Evolutionary conservation across 1,140 invertebrate species (phyloP).

Genomic region (Gryon sp.): DNA sequence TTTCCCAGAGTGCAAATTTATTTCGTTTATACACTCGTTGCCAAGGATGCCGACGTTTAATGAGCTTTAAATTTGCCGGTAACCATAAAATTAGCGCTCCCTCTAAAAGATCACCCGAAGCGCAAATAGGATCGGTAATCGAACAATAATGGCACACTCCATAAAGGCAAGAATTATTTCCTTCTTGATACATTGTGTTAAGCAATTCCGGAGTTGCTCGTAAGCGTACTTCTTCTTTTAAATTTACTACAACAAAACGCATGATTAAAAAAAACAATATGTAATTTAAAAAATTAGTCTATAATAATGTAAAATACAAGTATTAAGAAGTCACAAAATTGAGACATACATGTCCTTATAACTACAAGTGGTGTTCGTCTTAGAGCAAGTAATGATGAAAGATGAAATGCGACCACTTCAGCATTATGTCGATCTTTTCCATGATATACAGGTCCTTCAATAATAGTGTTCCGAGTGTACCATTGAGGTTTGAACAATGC

Average conservation of each 20-base stretch:
- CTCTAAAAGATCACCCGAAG: conserved; percentile 84
- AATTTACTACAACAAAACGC: conserved; percentile 82
- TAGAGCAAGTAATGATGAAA: conserved; percentile 89
- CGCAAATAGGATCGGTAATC: conserved; percentile 89
- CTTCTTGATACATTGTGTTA: conserved; percentile 81
- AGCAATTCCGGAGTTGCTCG: conserved; percentile 84
- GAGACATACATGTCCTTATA: conserved; percentile 82
- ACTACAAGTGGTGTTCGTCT: conserved; percentile 89
- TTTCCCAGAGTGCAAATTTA: conserved; percentile 89
- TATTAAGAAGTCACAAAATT: not conserved
- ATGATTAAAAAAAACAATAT: conserved; percentile 6
- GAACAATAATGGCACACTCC: conserved; percentile 95
- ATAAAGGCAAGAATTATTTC: conserved; percentile 86
- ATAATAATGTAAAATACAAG: too few relatives aligned
- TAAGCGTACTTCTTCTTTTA: conserved; percentile 86
- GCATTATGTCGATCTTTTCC: conserved; percentile 95
- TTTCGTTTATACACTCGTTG: conserved; percentile 90
- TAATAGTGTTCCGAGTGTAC: conserved; percentile 87
- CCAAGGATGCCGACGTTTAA: conserved; percentile 91
- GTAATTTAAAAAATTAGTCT: not conserved
- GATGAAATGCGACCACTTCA: conserved; percentile 97
- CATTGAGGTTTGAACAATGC: conserved; percentile 95
- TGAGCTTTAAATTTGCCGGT: conserved; percentile 83
- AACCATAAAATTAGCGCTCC: conserved; percentile 92
- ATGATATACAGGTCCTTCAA: conserved; percentile 89